Evolutionary conservation across 2,113 vertebrate genomes (phyloP).

Genomic region (Nibea coibor): DNA sequence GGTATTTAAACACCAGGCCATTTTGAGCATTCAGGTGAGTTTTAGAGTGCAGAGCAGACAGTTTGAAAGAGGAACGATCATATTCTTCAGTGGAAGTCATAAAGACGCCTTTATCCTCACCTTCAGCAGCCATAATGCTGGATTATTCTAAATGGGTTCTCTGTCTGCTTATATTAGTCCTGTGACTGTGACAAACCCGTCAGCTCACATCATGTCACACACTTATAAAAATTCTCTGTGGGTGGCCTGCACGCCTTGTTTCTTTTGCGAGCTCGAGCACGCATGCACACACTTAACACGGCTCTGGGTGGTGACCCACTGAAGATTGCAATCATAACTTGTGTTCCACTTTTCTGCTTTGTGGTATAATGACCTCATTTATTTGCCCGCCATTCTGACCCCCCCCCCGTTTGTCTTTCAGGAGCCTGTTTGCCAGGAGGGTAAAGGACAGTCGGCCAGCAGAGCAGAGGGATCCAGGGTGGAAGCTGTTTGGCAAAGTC

Average conservation of each 20-base stretch:
- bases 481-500: slow-evolving; percentile 93
- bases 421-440: slow-evolving; percentile 92
- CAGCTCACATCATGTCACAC: background rate
- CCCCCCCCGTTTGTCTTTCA: slow-evolving; percentile 62
- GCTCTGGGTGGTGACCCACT: background rate
- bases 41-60: background rate
- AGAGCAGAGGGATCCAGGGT: slow-evolving; percentile 87
- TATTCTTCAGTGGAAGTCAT: background rate
- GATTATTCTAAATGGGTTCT: background rate
- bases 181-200: background rate
- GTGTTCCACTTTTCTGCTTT: background rate
- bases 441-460: slow-evolving; percentile 83
- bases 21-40: background rate
- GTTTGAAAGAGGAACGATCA: background rate
- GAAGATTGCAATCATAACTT: background rate
- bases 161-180: background rate
- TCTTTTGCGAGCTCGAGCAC: background rate
- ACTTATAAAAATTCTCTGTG: background rate
- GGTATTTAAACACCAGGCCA: slow-evolving; percentile 20
- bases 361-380: background rate
- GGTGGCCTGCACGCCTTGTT: background rate
- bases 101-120: background rate
- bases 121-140: too few relatives aligned
- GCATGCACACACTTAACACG: background rate
- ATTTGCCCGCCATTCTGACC: background rate